Evolutionary conservation across 2,797 vertebrate species (phyloP).

Genomic region (Xiphophorus birchmanni): DNA sequence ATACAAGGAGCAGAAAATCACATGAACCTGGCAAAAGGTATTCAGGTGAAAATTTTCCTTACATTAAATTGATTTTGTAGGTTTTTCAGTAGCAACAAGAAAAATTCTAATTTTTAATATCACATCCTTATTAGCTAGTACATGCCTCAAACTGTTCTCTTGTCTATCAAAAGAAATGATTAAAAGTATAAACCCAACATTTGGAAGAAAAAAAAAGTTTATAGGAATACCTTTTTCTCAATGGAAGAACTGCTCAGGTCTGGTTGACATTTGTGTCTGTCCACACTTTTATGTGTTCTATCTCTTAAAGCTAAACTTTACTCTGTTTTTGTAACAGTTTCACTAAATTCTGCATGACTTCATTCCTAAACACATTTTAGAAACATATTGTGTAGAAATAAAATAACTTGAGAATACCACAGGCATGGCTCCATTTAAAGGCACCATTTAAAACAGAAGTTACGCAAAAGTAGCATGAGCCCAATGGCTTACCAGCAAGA

Average conservation of each 20-base stretch:
- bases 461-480: background rate
- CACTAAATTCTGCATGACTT: background rate
- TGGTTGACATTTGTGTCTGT: background rate
- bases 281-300: background rate
- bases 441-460: background rate
- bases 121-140: background rate
- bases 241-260: background rate
- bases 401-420: background rate
- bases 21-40: background rate
- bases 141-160: background rate
- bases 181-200: background rate
- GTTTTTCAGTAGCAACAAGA: background rate
- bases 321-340: background rate
- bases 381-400: background rate
- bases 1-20: background rate
- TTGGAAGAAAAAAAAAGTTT: background rate
- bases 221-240: background rate
- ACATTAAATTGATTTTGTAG: background rate
- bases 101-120: background rate
- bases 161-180: background rate
- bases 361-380: background rate
- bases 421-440: constrained; percentile 1
- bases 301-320: background rate
- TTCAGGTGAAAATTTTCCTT: background rate
- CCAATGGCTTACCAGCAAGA: background rate